Evolutionary conservation across 2,797 vertebrate species (phyloP).

Genomic region (Hypotaenidia philippensis): DNA sequence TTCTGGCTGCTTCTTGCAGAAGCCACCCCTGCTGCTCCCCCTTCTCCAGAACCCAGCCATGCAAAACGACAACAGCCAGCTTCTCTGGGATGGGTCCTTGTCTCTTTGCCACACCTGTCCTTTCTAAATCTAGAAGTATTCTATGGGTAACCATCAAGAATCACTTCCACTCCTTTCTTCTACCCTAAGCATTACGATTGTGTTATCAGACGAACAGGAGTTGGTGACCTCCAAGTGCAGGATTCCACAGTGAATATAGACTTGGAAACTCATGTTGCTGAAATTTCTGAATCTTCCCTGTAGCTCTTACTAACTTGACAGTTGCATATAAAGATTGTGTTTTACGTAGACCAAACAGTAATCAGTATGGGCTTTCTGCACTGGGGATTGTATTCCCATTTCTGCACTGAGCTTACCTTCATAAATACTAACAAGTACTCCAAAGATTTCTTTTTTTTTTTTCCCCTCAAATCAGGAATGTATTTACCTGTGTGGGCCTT

Average conservation of each 20-base stretch:
- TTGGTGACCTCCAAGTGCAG: neutral
- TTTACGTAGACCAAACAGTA: neutral
- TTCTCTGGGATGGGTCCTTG: neutral
- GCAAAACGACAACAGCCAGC: no score
- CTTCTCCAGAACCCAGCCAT: no score
- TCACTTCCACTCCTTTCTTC: neutral
- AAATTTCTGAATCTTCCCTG: neutral
- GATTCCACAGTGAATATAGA: neutral
- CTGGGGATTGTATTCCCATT: neutral
- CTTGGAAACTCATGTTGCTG: neutral
- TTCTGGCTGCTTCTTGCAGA: no score
- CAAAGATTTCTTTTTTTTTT: neutral
- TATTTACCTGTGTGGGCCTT: neutral
- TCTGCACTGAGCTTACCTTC: neutral
- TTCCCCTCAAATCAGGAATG: neutral
- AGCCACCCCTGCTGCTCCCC: no score
- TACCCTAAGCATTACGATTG: neutral
- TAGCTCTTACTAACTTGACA: neutral
- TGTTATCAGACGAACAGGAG: neutral
- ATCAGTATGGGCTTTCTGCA: neutral
- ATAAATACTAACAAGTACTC: neutral
- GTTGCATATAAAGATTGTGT: neutral
- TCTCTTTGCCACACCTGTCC: neutral
- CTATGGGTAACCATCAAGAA: neutral
- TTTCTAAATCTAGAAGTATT: neutral